These are phyloP conservation scores for Dendrolimus punctatus DNA, from an alignment of 1,140 invertebrate species.

Conservation along the genomic window DNA sequence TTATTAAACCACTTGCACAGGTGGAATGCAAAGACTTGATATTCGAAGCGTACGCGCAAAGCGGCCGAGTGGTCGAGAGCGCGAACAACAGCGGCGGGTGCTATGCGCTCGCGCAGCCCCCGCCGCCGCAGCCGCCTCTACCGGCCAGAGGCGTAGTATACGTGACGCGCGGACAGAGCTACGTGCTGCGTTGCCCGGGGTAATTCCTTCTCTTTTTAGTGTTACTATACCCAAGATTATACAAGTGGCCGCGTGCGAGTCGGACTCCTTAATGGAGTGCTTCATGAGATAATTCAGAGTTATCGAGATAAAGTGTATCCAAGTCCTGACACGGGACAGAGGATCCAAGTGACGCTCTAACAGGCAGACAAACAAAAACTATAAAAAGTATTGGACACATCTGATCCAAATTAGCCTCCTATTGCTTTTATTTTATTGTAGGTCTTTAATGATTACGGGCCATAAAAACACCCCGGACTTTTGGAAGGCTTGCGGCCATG, in stretches of 20 bases:
- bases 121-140: constrained; percentile 56
- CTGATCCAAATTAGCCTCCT: no score
- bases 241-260: background rate
- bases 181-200: constrained; percentile 72
- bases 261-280: no score
- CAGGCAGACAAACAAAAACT: no score
- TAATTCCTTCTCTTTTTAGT: constrained; percentile 26
- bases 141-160: constrained; percentile 64
- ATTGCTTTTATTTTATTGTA: no score
- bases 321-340: no score
- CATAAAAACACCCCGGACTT: no score
- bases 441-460: no score
- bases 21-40: constrained; percentile 66
- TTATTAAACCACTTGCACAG: constrained; percentile 31
- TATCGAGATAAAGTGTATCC: no score
- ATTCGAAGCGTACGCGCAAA: constrained; percentile 70
- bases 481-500: no score
- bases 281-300: no score
- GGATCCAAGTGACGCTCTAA: no score
- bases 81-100: constrained; percentile 76
- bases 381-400: no score
- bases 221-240: background rate
- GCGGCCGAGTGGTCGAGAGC: constrained; percentile 70
- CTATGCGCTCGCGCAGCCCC: constrained; percentile 71
- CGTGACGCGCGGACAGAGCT: constrained; percentile 40